Evolutionary conservation across 2,888 invertebrate species (phyloP), one percentile per base, ranked within the genome.

Genomic region (Sialis fuliginosa): DNA sequence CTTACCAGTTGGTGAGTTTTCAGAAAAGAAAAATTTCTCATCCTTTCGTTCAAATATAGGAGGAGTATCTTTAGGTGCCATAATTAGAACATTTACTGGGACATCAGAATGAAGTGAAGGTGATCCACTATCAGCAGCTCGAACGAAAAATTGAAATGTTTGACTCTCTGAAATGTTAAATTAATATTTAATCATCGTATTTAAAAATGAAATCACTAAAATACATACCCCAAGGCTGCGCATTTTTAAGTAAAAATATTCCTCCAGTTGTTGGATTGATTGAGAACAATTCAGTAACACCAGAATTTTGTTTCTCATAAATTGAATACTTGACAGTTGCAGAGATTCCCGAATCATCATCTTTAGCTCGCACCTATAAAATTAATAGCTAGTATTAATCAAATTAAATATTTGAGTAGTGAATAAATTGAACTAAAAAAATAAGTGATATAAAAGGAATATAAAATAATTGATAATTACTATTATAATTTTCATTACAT

Each of bases 91-190:
- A 49, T 78, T 76, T 32, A 95, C 78, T 6, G 91, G 83, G 47
- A 89, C 84, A 60, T 89, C 86, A 37, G 78, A 75, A 62, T 87
- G 81, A 52, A 82, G 79, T 40, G 83, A 77, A 48, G 74, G 75
- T 9, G 71, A 69, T 1, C 91, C 91, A 57, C 74, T 75, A 68
- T 95, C 93, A 45, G 77, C 77, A 10, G 90, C 95, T 50, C 88
- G 77, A 45, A 95, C 81, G 67, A 92, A 91, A 62, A 93, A 84
- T 67, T 88, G 88, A 62, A 89, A 81, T 46, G 81, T 71, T 63
- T 83, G 78, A 49, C 81, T 81, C 61, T 78, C 84, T 81, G 57
- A 42, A 68, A 68, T 43, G 42, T 44, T 50, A 35, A 8, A 43
- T 33, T 32, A 40, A 12, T 22, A 22, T 22, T 22, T 22, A 22